Evolutionary conservation across 2,113 vertebrate genomes (phyloP).

Genomic region (Bombycilla garrulus): DNA sequence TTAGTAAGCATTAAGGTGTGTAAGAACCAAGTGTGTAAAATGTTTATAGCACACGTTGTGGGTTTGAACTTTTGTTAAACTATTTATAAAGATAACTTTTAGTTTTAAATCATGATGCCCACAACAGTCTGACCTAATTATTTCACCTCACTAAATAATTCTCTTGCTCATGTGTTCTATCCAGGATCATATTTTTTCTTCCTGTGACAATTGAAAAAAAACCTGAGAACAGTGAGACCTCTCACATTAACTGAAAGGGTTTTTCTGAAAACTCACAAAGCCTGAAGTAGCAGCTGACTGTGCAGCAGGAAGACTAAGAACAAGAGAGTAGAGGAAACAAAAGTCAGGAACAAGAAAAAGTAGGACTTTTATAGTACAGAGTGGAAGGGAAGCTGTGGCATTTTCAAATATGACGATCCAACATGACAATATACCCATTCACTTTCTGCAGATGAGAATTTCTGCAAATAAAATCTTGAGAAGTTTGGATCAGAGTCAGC

Average conservation of each 20-base stretch:
- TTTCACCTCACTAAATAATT: neutral
- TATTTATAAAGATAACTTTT: neutral
- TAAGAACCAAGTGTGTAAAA: neutral
- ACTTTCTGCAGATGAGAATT: neutral
- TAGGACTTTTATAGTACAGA: neutral
- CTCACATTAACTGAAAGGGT: neutral
- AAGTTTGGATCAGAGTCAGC: neutral
- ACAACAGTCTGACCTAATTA: neutral
- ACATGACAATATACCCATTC: neutral
- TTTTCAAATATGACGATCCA: neutral
- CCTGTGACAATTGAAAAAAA: neutral
- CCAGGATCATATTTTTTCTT: neutral
- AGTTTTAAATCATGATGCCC: neutral
- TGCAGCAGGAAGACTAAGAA: neutral
- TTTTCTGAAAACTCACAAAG: neutral
- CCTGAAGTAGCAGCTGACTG: neutral
- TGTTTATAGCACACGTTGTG: neutral
- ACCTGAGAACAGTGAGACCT: neutral
- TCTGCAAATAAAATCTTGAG: neutral
- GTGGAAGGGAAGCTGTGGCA: neutral
- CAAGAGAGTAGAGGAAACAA: neutral
- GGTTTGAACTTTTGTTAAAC: neutral
- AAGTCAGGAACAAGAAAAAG: neutral
- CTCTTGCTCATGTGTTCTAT: neutral
- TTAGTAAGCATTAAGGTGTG: neutral